phyloP scores from a whole-genome alignment of 2,888 invertebrate species.

The Apocheima hispidaria region DNA sequence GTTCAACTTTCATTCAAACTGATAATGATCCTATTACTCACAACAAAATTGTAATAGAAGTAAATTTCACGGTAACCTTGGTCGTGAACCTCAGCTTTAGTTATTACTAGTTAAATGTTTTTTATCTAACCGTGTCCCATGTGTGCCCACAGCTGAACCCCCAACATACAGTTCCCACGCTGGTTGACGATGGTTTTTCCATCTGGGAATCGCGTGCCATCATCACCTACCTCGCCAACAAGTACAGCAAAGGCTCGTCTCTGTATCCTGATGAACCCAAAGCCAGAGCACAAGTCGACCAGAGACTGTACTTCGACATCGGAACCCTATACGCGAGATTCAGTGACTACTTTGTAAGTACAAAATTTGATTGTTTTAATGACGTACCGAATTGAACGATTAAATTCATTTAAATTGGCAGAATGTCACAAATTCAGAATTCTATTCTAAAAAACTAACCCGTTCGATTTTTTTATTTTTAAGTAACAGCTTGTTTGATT shows the following conservation, averaged over 20 bases:
- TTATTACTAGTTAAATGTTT: background rate
- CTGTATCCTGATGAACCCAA: constrained; percentile 93
- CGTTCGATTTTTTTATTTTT: constrained; percentile 3
- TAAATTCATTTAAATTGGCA: background rate
- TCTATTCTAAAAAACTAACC: no score
- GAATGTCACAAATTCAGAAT: no score
- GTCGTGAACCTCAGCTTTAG: background rate
- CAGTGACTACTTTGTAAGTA: constrained; percentile 90
- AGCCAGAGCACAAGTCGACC: constrained; percentile 91
- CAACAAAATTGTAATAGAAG: no score
- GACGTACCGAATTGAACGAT: background rate
- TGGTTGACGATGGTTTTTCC: constrained; percentile 93
- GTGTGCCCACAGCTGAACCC: constrained; percentile 89
- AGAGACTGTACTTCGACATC: constrained; percentile 92
- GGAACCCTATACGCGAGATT: constrained; percentile 91
- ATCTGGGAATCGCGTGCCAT: constrained; percentile 96
- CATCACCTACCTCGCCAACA: constrained; percentile 91
- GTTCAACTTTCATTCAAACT: no score
- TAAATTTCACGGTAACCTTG: background rate
- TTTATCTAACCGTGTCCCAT: background rate
- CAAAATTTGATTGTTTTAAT: background rate
- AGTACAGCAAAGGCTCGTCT: constrained; percentile 91
- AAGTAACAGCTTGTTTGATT: background rate
- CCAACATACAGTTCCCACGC: constrained; percentile 93
- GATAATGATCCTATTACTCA: no score